Evolutionary conservation across 2,888 invertebrate genomes (phyloP).

Genomic region (Sepiola atlantica): DNA sequence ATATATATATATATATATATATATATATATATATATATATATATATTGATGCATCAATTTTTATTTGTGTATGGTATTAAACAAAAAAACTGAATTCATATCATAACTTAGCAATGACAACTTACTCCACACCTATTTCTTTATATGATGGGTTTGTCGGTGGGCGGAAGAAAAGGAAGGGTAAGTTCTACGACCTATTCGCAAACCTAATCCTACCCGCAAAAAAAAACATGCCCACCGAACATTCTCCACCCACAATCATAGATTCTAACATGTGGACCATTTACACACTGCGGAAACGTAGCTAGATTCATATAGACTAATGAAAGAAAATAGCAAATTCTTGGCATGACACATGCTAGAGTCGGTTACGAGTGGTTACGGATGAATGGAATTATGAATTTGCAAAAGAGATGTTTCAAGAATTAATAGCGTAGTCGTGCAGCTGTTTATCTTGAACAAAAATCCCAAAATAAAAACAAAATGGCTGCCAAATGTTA

Average conservation of each 20-base stretch:
- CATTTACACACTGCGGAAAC: neutral
- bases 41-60: too few species aligned
- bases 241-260: neutral
- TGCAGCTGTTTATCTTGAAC: neutral
- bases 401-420: neutral
- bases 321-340: neutral
- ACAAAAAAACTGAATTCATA: neutral
- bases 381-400: conserved; percentile 9
- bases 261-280: neutral
- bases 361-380: neutral
- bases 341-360: neutral
- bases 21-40: neutral
- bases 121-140: neutral
- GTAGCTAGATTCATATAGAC: neutral
- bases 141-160: neutral
- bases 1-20: neutral
- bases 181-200: neutral
- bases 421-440: neutral
- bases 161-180: neutral
- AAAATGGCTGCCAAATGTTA: neutral
- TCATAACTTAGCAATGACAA: neutral
- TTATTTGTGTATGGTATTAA: neutral
- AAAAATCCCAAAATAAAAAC: neutral
- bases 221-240: neutral
- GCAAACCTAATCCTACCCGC: neutral